phyloP scores from a whole-genome alignment of 2,888 invertebrate species.

The Hirtodrosophila duncani region DNA sequence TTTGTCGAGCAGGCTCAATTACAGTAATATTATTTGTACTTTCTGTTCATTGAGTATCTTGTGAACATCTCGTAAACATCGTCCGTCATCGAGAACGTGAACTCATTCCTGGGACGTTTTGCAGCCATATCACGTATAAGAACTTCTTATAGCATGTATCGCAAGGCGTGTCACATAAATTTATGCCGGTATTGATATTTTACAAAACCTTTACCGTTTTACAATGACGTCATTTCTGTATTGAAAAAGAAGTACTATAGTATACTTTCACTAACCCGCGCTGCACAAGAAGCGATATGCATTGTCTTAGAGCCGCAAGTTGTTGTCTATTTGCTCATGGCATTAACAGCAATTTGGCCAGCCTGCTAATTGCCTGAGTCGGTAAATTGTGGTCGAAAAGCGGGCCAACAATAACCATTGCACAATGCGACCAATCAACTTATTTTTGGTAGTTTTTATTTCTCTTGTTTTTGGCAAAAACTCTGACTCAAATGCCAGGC shows the following conservation, averaged over 20 bases:
- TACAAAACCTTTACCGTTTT: constrained; percentile 1
- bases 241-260: background rate
- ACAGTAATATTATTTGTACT: too few relatives aligned
- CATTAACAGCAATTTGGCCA: constrained; percentile 50
- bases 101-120: constrained; percentile 24
- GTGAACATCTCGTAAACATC: too few relatives aligned
- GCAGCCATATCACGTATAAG: constrained; percentile 37
- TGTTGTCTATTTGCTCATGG: constrained; percentile 45
- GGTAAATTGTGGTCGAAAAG: constrained; percentile 41
- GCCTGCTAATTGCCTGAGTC: constrained; percentile 63
- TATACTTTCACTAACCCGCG: constrained; percentile 2
- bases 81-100: too few relatives aligned
- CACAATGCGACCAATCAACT: constrained; percentile 55
- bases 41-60: too few relatives aligned
- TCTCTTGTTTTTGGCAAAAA: constrained; percentile 42
- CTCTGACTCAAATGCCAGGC: constrained; percentile 50
- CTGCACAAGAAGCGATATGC: constrained; percentile 56
- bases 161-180: constrained; percentile 42
- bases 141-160: constrained; percentile 26
- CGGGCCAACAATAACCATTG: constrained; percentile 37
- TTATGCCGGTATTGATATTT: constrained; percentile 7
- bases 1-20: too few relatives aligned
- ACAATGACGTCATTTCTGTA: constrained; percentile 15
- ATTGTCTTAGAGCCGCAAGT: constrained; percentile 47
- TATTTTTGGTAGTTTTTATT: constrained; percentile 4